Evolutionary conservation across 1,140 invertebrate genomes (phyloP).

Genomic region (Daktulosphaira vitifoliae): DNA sequence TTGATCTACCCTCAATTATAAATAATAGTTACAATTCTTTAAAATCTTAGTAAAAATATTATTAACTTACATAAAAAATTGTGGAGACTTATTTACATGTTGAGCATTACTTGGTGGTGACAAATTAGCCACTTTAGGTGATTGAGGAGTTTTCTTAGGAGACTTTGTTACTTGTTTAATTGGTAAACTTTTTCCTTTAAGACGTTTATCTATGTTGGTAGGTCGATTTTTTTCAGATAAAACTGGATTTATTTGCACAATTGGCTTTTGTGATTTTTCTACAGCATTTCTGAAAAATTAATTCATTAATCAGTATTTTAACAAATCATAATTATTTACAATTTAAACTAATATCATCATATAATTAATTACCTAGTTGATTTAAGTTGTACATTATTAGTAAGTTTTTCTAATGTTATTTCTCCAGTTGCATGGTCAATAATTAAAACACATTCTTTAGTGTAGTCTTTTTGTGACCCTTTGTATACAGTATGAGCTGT

Average conservation of each 20-base stretch:
- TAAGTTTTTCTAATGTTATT: constrained; percentile 83
- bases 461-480: constrained; percentile 79
- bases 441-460: constrained; percentile 90
- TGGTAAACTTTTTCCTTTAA: constrained; percentile 18
- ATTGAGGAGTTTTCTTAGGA: constrained; percentile 22
- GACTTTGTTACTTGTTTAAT: constrained; percentile 26
- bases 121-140: constrained; percentile 27
- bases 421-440: constrained; percentile 85
- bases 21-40: too few species aligned
- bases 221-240: constrained; percentile 24
- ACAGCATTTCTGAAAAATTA: constrained; percentile 25
- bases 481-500: constrained; percentile 86
- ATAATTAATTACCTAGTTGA: constrained; percentile 81
- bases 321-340: too few species aligned
- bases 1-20: too few species aligned
- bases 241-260: constrained; percentile 20
- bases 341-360: too few species aligned
- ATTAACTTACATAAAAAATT: constrained; percentile 30
- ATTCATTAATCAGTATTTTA: too few species aligned
- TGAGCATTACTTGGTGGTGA: constrained; percentile 32
- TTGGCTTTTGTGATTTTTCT: constrained; percentile 27
- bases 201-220: constrained; percentile 13
- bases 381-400: constrained; percentile 85
- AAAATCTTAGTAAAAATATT: too few species aligned
- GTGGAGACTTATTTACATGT: constrained; percentile 28